phyloP scores from a whole-genome alignment of 1,140 invertebrate genomes.

The Monomorium pharaonis region DNA sequence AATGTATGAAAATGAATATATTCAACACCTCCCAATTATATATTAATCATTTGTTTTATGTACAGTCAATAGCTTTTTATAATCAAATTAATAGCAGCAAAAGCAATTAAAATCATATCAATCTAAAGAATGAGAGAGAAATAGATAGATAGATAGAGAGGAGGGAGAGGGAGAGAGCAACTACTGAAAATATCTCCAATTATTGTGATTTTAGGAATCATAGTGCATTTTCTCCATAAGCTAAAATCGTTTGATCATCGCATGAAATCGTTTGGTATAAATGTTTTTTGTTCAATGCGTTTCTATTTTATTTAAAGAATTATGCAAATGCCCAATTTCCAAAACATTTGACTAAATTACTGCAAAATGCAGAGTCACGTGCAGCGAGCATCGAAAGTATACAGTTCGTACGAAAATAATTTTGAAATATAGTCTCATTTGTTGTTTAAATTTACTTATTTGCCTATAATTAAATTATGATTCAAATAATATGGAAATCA shows the following conservation, averaged over 20 bases:
- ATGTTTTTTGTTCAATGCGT: constrained; percentile 33
- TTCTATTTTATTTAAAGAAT: constrained; percentile 50
- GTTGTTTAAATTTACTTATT: constrained; percentile 38
- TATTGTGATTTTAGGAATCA: constrained; percentile 23
- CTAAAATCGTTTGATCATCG: constrained; percentile 49
- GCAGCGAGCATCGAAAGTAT: constrained; percentile 7
- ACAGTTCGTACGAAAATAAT: constrained; percentile 27
- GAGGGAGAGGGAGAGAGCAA: too few relatives aligned
- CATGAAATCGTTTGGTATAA: constrained; percentile 57
- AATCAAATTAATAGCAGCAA: background rate
- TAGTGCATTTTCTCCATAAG: constrained; percentile 24
- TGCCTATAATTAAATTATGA: constrained; percentile 42
- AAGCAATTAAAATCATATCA: constrained; percentile 12
- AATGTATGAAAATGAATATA: background rate
- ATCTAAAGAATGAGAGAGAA: background rate
- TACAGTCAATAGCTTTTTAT: constrained; percentile 13
- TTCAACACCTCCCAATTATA: background rate
- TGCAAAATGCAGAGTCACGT: constrained; percentile 38
- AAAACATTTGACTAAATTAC: constrained; percentile 47
- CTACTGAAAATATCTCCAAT: constrained; percentile 7
- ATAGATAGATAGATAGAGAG: background rate
- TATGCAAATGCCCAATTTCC: constrained; percentile 33
- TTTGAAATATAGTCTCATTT: constrained; percentile 4
- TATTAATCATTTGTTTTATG: constrained; percentile 37
- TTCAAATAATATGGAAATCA: constrained; percentile 18